Conservation (phyloP, 2,113 vertebrate species). For the Podarcis raffonei region DNA sequence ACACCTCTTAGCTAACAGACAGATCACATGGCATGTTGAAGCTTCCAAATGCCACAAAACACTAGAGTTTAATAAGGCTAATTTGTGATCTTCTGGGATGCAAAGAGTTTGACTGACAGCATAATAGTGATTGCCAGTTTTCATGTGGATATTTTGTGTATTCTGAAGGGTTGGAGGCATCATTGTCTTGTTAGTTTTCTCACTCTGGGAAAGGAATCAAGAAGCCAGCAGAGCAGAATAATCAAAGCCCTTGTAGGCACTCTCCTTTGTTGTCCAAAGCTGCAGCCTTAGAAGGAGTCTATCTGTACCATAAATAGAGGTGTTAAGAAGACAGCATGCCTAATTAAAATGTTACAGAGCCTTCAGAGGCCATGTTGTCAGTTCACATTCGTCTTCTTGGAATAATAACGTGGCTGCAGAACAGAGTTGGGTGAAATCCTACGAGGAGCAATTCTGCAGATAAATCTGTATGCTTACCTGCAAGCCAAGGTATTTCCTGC, state of each 20-base stretch:
- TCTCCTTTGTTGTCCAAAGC: constrained; percentile 70
- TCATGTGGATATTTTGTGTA: constrained; percentile 73
- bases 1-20: constrained; percentile 1
- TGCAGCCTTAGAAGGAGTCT: constrained; percentile 50
- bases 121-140: constrained; percentile 74
- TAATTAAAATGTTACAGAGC: constrained; percentile 50
- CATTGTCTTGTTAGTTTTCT: constrained; percentile 64
- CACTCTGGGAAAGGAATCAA: constrained; percentile 81
- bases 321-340: background rate
- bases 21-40: constrained; percentile 15
- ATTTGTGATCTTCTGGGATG: constrained; percentile 69
- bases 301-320: constrained; percentile 31
- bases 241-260: constrained; percentile 75
- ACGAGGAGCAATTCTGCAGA: background rate
- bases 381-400: background rate
- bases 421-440: background rate
- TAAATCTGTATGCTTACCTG: background rate
- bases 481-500: background rate
- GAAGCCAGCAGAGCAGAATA: constrained; percentile 79
- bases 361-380: background rate
- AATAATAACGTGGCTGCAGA: background rate
- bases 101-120: constrained; percentile 69
- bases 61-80: constrained; percentile 56
- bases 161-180: constrained; percentile 62
- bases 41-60: constrained; percentile 41